Base-by-base conservation (phyloP, 2,888 invertebrate species). In the Julus scanicus region DNA sequence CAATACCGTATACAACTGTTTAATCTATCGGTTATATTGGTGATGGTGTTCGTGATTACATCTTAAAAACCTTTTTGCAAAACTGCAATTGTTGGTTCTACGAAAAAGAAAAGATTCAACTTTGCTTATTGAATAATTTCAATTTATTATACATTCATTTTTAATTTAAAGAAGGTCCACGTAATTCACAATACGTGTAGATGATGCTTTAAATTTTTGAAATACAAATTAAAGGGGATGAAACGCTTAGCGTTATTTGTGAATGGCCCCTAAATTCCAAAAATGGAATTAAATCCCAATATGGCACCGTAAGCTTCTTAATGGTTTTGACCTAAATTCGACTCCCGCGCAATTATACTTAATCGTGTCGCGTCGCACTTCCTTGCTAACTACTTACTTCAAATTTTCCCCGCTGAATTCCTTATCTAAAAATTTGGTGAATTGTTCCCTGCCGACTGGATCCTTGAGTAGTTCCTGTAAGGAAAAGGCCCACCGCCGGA, bases 401-500 rank as follows among this genome's bases (percentile, higher is more conserved):
- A 99, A 94, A 93, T 99, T 99, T 94, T 99, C 99, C 86, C 97
- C 98, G 91, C 98, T 98, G 93, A 99, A 99, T 93, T 99, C 99
- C 92, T 99, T 99, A 91, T 97, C 97, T 86, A 99, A 94, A 93
- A 99, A 99, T 92, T 95, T 95, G 89, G 96, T 96, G 93, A 99
- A 99, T 93, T 99, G 99, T 88, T 99, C 99, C 90, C 96, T 94
- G 2, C 99, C 99, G 17, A 98, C 95, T n/a, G 97, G 95, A 94
- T 99, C 99, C 90, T 96, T 96, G 9, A 99, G 94, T 88, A 99
- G 93, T 93, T 99, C 99, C 90, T 98, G 96, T 88, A 99, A 95
- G 91, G 97, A 96, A 93, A 99, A 99, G 20, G 97, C 97, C 99
- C 99, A 99, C 91, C 98, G 95, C 91, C 98, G 97, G 0, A 99